phyloP scores from a whole-genome alignment of 2,113 vertebrate species.

The Picathartes gymnocephalus region DNA sequence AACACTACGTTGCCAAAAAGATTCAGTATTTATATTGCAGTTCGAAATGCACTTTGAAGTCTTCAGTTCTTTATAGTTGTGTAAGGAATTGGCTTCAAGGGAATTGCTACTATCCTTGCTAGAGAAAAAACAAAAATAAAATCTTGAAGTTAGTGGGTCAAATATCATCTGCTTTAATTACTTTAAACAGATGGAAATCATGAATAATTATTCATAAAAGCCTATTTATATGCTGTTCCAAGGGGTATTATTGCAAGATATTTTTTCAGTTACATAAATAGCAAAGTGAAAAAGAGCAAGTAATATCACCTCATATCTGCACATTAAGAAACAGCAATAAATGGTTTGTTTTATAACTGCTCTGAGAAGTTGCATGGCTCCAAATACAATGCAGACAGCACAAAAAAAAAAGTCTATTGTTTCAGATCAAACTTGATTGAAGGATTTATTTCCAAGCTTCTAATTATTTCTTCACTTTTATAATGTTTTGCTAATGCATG shows the following conservation, averaged over 20 bases:
- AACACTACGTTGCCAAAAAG: neutral
- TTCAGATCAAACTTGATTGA: neutral
- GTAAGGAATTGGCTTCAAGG: neutral
- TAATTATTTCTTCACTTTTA: neutral
- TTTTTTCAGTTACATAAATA: neutral
- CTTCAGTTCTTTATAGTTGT: neutral
- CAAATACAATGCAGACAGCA: neutral
- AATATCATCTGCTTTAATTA: neutral
- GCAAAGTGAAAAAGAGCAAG: neutral
- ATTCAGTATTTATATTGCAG: neutral
- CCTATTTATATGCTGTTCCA: neutral
- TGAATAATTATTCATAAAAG: slow-evolving; percentile 20
- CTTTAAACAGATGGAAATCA: neutral
- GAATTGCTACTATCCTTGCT: neutral
- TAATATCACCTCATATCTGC: neutral
- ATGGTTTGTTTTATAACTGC: neutral
- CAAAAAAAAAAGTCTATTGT: neutral
- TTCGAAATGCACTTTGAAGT: neutral
- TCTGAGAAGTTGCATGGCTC: neutral
- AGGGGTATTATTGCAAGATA: neutral
- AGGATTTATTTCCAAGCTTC: neutral
- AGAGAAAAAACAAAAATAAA: neutral
- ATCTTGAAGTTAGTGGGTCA: slow-evolving; percentile 22
- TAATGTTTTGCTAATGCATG: neutral
- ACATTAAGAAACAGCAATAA: neutral